Evolutionary conservation across 2,888 invertebrate species (phyloP).

Genomic region (Heliconius ismenius): DNA sequence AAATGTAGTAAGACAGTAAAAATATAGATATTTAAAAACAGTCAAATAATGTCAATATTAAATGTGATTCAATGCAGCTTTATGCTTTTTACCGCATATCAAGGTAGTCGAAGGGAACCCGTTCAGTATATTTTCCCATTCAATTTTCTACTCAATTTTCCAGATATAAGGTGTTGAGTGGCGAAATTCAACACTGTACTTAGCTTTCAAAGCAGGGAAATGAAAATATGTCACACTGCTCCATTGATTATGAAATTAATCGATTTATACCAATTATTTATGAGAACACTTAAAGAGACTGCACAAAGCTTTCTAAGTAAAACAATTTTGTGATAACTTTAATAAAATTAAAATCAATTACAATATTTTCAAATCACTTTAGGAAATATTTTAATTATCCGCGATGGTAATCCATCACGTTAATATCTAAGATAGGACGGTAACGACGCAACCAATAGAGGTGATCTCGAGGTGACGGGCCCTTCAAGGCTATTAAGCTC

Average conservation of each 20-base stretch:
- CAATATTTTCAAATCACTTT: conserved; percentile 10
- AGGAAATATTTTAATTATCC: conserved; percentile 4
- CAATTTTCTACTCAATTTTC: too few relatives aligned
- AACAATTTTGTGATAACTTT: neutral
- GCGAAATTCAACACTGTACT: too few relatives aligned
- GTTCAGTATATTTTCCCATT: too few relatives aligned
- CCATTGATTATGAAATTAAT: neutral
- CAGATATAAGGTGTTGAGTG: too few relatives aligned
- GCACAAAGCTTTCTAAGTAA: neutral
- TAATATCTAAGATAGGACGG: conserved; percentile 21
- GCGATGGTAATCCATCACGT: conserved; percentile 8
- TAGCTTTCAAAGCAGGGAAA: too few relatives aligned
- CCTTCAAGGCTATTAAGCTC: conserved; percentile 31
- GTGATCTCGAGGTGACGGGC: conserved; percentile 30
- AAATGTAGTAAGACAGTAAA: neutral
- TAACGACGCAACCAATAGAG: conserved; percentile 28
- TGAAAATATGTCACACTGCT: too few relatives aligned
- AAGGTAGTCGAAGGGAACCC: too few relatives aligned
- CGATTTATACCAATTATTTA: neutral
- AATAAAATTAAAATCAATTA: conserved; percentile 4
- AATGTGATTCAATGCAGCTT: neutral
- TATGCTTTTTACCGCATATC: too few relatives aligned
- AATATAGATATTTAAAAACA: neutral
- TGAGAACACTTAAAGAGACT: neutral
- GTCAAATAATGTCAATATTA: too few relatives aligned